Evolutionary conservation across 2,888 invertebrate genomes (phyloP).

Genomic region (Pandemis corylana): DNA sequence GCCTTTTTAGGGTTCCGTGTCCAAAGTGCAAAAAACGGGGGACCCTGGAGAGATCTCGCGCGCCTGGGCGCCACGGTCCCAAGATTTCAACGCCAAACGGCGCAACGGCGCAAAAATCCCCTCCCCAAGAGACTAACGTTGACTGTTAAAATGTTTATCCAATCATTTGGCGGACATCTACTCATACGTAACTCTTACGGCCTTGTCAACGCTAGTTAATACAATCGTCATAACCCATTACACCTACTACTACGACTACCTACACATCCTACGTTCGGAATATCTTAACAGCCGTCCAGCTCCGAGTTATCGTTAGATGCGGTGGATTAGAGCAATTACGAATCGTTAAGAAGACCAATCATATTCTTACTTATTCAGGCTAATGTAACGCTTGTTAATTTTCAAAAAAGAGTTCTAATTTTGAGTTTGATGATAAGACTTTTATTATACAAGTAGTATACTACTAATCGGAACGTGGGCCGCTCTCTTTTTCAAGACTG

Average conservation of each 20-base stretch:
- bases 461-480: no score
- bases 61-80: no score
- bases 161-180: conserved; percentile 31
- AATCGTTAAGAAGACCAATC: background rate
- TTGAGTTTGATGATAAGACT: no score
- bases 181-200: conserved; percentile 21
- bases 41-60: no score
- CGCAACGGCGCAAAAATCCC: no score
- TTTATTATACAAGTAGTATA: no score
- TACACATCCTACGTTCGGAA: conserved; percentile 26
- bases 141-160: conserved; percentile 5
- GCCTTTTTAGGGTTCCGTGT: no score
- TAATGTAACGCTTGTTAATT: background rate
- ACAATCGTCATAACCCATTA: conserved; percentile 1
- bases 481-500: no score
- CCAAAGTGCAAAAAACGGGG: no score
- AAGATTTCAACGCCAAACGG: no score
- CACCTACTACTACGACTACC: conserved; percentile 26
- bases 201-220: conserved; percentile 32
- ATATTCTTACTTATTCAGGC: background rate
- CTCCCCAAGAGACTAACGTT: background rate
- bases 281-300: conserved; percentile 10
- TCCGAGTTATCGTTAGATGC: conserved; percentile 14
- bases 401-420: no score
- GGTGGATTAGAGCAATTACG: conserved; percentile 14